Evolutionary conservation across 2,888 invertebrate genomes (phyloP), one percentile per base, ranked within the genome.

Genomic region (Drosophila fulvimacula): DNA sequence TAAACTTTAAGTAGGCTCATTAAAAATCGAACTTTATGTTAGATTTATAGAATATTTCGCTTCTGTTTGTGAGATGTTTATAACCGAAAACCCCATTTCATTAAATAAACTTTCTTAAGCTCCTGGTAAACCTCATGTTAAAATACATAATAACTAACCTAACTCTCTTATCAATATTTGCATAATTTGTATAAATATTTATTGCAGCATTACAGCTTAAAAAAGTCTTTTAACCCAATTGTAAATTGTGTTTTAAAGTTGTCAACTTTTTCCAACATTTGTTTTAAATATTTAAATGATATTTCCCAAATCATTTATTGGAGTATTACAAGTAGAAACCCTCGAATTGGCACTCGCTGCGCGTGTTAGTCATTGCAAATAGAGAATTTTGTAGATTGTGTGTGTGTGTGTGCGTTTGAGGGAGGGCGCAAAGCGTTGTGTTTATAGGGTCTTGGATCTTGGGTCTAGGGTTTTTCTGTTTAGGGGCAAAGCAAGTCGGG

Each of bases 351-450:
- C 27, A 55, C 38, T 55, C 34, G 34, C 9, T 9, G 73, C 61
- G 74, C 74, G 74, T 74, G 78, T 73, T 74, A 72, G 78, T 48
- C 74, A 59, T 77, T 77, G 77, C 60, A 77, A 77, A 65, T 65
- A 59, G 58, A 65, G 66, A 58, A 51, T 53, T 64, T 52, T 51
- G 10, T 11, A 21, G n/a, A n/a, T 21, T 30, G 59, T 17, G 66
- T 10, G 19, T 6, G 30, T 11, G 32, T 34, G 36, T 13, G 19
- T 15, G 27, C 17, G 27, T 1, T 15, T 9, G 13, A 2, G 34
- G 34, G 15, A 21, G 49, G 19, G 15, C 15, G 32, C 49, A 5
- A 34, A 34, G 36, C 51, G 21, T 34, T 34, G 51, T 51, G 34
- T 36, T 51, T 52, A 24, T 52, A 30, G 19, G 46, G 39, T 30